These are phyloP conservation scores for Heteropelma amictum DNA, from an alignment of 2,888 invertebrate species.

Conservation along the genomic window DNA sequence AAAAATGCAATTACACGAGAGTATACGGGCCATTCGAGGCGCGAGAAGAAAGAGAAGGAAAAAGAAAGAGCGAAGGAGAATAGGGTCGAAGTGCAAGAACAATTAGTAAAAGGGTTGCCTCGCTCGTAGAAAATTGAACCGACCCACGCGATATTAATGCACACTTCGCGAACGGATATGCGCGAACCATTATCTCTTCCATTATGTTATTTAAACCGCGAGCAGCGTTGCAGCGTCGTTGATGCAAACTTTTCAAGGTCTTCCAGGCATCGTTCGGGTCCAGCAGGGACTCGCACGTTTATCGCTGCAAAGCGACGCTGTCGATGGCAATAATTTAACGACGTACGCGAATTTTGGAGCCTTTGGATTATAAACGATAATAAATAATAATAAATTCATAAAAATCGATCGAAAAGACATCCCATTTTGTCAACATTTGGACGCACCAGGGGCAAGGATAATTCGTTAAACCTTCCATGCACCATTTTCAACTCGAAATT, in stretches of 20 bases:
- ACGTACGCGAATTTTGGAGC: too few relatives aligned
- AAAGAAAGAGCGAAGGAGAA: background rate
- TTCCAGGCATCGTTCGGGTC: too few relatives aligned
- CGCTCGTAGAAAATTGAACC: constrained; percentile 70
- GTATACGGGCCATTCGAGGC: background rate
- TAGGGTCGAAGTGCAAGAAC: constrained; percentile 43
- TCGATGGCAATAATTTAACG: too few relatives aligned
- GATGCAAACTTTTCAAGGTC: background rate
- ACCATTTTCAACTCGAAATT: too few relatives aligned
- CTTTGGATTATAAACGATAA: too few relatives aligned
- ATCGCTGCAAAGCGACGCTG: too few relatives aligned
- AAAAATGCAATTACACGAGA: constrained; percentile 17
- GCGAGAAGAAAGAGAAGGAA: background rate
- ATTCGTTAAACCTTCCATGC: too few relatives aligned
- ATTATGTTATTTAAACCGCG: constrained; percentile 59
- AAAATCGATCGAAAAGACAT: too few relatives aligned
- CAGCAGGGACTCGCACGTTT: too few relatives aligned
- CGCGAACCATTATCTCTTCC: constrained; percentile 53
- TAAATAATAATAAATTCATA: too few relatives aligned
- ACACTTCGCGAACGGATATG: constrained; percentile 24
- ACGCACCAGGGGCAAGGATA: too few relatives aligned
- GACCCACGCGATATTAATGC: constrained; percentile 68
- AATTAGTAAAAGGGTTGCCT: constrained; percentile 60
- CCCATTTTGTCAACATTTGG: too few relatives aligned
- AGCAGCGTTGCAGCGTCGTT: constrained; percentile 34